phyloP scores from a whole-genome alignment of 2,888 invertebrate genomes.

The Eudasyphora cyanicolor region DNA sequence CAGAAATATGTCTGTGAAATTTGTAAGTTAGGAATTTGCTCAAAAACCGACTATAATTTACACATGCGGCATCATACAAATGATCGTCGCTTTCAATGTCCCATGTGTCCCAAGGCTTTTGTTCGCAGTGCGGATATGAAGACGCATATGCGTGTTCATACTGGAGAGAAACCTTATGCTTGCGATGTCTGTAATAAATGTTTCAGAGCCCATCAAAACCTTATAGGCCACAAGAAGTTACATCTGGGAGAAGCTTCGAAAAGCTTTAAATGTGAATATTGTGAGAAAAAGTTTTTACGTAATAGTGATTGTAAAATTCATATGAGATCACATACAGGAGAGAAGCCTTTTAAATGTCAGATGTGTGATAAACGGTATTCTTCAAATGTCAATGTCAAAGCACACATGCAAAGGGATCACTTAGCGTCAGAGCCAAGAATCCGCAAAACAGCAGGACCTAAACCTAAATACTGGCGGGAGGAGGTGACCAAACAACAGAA shows the following conservation, averaged over 20 bases:
- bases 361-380: conserved; percentile 74
- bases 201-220: conserved; percentile 77
- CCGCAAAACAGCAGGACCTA: conserved; percentile 60
- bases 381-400: conserved; percentile 73
- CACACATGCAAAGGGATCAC: conserved; percentile 74
- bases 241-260: conserved; percentile 73
- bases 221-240: conserved; percentile 74
- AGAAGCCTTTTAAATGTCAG: conserved; percentile 74
- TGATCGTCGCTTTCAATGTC: conserved; percentile 75
- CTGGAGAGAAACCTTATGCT: conserved; percentile 75
- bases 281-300: conserved; percentile 75
- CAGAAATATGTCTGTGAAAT: conserved; percentile 76
- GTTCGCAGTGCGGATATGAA: conserved; percentile 75
- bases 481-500: conserved; percentile 72
- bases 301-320: conserved; percentile 76
- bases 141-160: conserved; percentile 75
- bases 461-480: conserved; percentile 68
- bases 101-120: conserved; percentile 74
- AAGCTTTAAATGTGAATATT: conserved; percentile 75
- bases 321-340: conserved; percentile 75
- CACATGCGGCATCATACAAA: conserved; percentile 77
- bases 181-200: conserved; percentile 75
- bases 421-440: conserved; percentile 24
- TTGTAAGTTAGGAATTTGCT: conserved; percentile 73
- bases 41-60: conserved; percentile 74